Conservation (phyloP, 2,113 vertebrate genomes). For the Stegostoma tigrinum region DNA sequence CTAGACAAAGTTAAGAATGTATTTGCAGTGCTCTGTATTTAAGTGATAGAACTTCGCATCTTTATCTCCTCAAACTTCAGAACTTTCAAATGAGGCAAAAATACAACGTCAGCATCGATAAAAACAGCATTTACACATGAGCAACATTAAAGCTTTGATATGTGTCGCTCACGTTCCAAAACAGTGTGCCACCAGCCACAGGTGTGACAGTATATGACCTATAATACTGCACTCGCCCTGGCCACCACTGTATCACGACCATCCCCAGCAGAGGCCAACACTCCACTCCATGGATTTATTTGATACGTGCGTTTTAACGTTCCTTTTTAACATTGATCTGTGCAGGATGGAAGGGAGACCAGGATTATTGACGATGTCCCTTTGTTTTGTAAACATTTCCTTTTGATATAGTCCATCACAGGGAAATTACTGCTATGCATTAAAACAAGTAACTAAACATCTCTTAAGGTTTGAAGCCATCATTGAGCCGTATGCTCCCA, state of each 20-base stretch:
- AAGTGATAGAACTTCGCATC: background rate
- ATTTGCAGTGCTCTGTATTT: background rate
- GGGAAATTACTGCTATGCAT: constrained; percentile 23
- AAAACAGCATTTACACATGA: background rate
- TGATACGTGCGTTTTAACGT: background rate
- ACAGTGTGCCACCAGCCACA: background rate
- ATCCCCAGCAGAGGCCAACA: too few relatives aligned
- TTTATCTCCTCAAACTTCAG: background rate
- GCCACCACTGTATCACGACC: background rate
- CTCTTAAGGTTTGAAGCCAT: constrained; percentile 24
- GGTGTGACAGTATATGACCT: background rate
- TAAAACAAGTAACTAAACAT: constrained; percentile 25
- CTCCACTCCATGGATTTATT: background rate
- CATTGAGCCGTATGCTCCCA: background rate
- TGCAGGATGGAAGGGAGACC: background rate
- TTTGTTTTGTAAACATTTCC: constrained; percentile 32
- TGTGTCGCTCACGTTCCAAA: background rate
- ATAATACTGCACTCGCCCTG: background rate
- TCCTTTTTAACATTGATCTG: background rate
- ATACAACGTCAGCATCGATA: background rate
- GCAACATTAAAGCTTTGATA: background rate
- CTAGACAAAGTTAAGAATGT: background rate
- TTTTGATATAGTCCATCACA: constrained; percentile 14
- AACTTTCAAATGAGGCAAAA: too few relatives aligned
- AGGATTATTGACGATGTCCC: background rate